These are phyloP conservation scores for Cactoblastis cactorum DNA, from an alignment of 2,888 invertebrate genomes.

Conservation along the genomic window DNA sequence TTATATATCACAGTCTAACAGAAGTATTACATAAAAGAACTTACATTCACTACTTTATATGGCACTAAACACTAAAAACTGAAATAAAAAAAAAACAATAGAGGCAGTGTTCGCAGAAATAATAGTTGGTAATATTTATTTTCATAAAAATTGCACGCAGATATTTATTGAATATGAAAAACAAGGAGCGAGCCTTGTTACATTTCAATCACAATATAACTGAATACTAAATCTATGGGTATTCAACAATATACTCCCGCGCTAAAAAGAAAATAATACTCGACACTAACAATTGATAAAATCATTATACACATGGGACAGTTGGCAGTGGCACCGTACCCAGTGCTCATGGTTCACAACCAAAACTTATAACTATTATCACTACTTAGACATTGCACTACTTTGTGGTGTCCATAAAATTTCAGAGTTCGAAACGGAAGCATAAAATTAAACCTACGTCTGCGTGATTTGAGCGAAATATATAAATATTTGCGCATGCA, in stretches of 20 bases:
- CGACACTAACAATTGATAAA: constrained; percentile 69
- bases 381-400: constrained; percentile 72
- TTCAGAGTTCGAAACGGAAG: constrained; percentile 54
- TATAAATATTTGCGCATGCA: constrained; percentile 49
- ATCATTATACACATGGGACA: constrained; percentile 56
- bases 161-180: constrained; percentile 15
- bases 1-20: constrained; percentile 75
- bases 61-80: constrained; percentile 68
- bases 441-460: constrained; percentile 47
- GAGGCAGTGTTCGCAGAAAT: constrained; percentile 50
- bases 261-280: constrained; percentile 69
- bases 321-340: constrained; percentile 66
- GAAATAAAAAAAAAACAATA: constrained; percentile 47
- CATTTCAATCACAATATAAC: constrained; percentile 77
- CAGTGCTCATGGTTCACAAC: constrained; percentile 68
- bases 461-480: constrained; percentile 59
- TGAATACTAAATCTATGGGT: constrained; percentile 59
- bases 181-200: constrained; percentile 45
- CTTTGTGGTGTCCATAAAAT: constrained; percentile 57
- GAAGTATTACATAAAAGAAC: constrained; percentile 56
- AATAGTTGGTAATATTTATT: constrained; percentile 16
- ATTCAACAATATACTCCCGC: constrained; percentile 62
- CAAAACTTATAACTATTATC: constrained; percentile 78
- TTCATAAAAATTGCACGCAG: constrained; percentile 13
- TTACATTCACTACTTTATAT: constrained; percentile 66